phyloP scores from a whole-genome alignment of 2,888 invertebrate species.

The Schizotus pectinicornis region DNA sequence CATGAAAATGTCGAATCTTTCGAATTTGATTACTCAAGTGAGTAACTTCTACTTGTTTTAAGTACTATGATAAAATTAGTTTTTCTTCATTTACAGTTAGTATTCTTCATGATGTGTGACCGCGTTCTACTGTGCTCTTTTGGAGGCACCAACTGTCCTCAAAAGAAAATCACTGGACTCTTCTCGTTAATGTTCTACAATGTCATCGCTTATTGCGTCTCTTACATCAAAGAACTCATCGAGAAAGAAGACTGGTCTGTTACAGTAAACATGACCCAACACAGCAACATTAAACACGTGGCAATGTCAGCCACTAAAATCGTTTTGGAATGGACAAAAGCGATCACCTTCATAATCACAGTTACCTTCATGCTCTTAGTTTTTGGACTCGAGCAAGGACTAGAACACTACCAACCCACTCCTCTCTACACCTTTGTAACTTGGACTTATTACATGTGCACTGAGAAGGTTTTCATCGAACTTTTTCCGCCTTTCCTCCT shows the following conservation, averaged over 20 bases:
- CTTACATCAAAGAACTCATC: constrained; percentile 75
- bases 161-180: constrained; percentile 67
- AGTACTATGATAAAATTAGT: constrained; percentile 2
- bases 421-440: constrained; percentile 70
- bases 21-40: constrained; percentile 74
- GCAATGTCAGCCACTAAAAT: constrained; percentile 84
- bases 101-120: constrained; percentile 77
- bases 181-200: constrained; percentile 85
- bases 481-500: constrained; percentile 67
- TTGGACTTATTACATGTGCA: constrained; percentile 72
- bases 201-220: constrained; percentile 77
- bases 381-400: constrained; percentile 75
- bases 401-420: constrained; percentile 76
- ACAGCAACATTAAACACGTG: constrained; percentile 73
- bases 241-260: constrained; percentile 81
- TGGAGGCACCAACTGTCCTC: constrained; percentile 56
- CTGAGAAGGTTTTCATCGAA: constrained; percentile 75
- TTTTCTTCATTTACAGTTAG: constrained; percentile 61
- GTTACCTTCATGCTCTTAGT: constrained; percentile 77
- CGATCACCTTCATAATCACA: constrained; percentile 79
- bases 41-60: constrained; percentile 7
- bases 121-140: constrained; percentile 64
- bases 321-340: constrained; percentile 82
- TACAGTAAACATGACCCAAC: constrained; percentile 74
- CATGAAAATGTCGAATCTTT: constrained; percentile 73